These are phyloP conservation scores for Apodemus agrarius DNA, from an alignment of 2,797 vertebrate species.

Conservation along the genomic window DNA sequence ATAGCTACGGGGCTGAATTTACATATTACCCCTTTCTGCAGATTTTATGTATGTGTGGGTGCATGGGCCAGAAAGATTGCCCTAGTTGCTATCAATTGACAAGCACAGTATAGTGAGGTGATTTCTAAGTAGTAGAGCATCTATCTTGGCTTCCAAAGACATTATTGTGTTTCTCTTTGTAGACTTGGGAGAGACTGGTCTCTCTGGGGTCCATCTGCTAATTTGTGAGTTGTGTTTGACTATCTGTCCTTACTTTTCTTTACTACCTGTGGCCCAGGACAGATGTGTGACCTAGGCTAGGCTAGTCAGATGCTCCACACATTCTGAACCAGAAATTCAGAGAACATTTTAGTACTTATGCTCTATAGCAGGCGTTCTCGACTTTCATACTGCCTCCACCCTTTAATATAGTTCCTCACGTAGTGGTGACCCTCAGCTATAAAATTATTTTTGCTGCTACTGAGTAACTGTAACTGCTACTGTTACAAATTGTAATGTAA, in stretches of 20 bases:
- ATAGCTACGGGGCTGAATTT: constrained; percentile 46
- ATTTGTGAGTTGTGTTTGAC: background rate
- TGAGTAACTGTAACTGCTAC: background rate
- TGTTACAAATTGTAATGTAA: background rate
- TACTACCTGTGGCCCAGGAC: background rate
- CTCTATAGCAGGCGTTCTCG: background rate
- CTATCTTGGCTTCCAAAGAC: no score
- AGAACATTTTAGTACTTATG: background rate
- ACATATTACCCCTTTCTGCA: background rate
- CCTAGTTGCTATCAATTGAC: background rate
- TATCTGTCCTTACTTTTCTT: background rate
- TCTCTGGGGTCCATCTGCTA: background rate
- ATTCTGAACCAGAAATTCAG: background rate
- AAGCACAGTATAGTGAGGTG: background rate
- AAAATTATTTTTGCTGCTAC: background rate
- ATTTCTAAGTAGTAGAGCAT: background rate
- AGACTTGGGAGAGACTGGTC: background rate
- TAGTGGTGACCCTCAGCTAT: background rate
- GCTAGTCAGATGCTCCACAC: background rate
- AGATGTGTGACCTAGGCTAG: background rate
- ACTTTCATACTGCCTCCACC: background rate
- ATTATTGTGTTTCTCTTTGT: no score
- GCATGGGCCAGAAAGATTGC: background rate
- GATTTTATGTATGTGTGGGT: background rate
- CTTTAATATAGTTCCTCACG: background rate